phyloP scores from a whole-genome alignment of 2,113 vertebrate species.

The Motacilla tschutschensis region DNA sequence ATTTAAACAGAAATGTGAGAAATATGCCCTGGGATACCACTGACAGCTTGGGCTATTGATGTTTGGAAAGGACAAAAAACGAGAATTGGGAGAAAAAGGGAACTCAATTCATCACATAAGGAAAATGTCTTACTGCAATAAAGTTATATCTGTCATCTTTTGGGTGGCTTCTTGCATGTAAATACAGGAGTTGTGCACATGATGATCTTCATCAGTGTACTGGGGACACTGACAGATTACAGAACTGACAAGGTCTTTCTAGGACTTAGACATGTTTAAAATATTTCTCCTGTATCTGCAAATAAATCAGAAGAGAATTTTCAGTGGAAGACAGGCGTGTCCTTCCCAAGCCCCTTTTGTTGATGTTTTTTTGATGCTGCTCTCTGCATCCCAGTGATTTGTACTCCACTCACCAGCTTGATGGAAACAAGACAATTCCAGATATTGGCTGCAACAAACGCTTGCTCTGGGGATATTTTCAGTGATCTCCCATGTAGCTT shows the following conservation, averaged over 20 bases:
- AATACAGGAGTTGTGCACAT: not conserved
- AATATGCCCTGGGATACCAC: not conserved
- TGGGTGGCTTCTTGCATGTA: not conserved
- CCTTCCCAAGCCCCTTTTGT: not conserved
- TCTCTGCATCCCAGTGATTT: not conserved
- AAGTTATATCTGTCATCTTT: not conserved
- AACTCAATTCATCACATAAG: not conserved
- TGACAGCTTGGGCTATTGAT: not conserved
- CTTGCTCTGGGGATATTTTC: not conserved
- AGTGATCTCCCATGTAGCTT: not conserved
- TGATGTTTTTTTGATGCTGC: not conserved
- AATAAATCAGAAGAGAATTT: slow-evolving; percentile 25
- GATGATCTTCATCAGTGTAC: not conserved
- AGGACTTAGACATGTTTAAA: not conserved
- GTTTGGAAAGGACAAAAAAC: not conserved
- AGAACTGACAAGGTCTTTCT: not conserved
- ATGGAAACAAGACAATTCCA: not conserved
- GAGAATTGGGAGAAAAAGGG: not conserved
- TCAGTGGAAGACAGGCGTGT: not conserved
- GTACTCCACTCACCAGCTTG: not conserved
- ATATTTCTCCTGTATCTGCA: not conserved
- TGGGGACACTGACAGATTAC: not conserved
- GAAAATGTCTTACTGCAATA: not conserved
- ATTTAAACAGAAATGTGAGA: not conserved
- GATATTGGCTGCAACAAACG: not conserved